These are phyloP conservation scores for Hylomyscus alleni DNA, from an alignment of 2,797 vertebrate genomes.

Conservation along the genomic window DNA sequence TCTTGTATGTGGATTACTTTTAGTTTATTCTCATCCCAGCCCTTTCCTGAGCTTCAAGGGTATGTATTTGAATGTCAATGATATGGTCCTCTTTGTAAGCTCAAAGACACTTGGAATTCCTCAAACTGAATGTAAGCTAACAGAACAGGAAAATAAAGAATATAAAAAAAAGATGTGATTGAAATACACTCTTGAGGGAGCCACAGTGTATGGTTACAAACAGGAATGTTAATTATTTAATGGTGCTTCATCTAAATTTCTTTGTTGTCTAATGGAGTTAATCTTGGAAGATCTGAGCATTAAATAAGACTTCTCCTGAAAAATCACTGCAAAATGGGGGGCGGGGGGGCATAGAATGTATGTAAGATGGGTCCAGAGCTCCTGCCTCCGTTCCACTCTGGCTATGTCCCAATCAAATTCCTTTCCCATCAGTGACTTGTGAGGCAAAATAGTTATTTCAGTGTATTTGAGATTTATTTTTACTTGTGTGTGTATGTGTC, in stretches of 20 bases:
- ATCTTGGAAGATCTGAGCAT: not conserved
- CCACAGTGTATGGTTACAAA: not conserved
- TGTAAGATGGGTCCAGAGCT: not conserved
- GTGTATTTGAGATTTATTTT: not conserved
- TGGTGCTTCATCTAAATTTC: not conserved
- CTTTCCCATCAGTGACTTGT: not conserved
- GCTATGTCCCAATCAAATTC: not conserved
- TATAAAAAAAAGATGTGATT: conserved; percentile 19
- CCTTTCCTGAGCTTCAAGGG: not conserved
- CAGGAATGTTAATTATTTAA: not conserved
- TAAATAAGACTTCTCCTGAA: not conserved
- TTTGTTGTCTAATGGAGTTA: not conserved
- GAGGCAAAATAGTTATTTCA: not conserved
- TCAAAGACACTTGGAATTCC: conserved; percentile 11
- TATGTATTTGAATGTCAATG: not conserved
- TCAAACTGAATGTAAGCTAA: conserved; percentile 17
- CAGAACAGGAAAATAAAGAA: not conserved
- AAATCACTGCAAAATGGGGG: not conserved
- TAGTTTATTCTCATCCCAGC: not conserved
- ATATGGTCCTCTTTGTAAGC: not conserved
- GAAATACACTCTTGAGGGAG: not conserved
- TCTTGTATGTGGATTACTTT: not conserved
- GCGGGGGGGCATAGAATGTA: not conserved
- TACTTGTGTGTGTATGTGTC: not conserved
- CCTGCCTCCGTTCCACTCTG: not conserved